Percentiles rank a stretch among this genome's conserved stretches.
Evolutionary conservation across 2,113 vertebrate genomes (phyloP).

Genomic region (Semnopithecus entellus): DNA sequence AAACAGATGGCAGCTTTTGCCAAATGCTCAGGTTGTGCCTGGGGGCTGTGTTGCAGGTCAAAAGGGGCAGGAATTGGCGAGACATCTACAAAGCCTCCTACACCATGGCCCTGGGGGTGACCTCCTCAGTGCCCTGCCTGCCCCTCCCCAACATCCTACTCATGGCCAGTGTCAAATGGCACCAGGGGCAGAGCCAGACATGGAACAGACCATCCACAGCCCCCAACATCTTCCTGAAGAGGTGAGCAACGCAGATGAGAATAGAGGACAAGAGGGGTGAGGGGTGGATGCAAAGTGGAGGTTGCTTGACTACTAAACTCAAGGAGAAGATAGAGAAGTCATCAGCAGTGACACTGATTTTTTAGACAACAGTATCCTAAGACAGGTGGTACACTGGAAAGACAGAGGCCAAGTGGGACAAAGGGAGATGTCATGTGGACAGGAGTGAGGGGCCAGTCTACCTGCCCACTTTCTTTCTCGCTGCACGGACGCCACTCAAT

Average conservation of each 20-base stretch:
- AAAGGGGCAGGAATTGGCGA: slow-evolving; percentile 69
- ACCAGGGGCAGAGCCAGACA: slow-evolving; percentile 58
- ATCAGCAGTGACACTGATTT: not conserved
- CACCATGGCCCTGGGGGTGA: slow-evolving; percentile 78
- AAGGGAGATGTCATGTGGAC: not conserved
- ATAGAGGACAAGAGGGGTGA: too few relatives aligned
- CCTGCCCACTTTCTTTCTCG: not conserved
- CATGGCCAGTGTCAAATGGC: slow-evolving; percentile 76
- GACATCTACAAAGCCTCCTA: slow-evolving; percentile 71
- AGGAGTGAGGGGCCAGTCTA: not conserved
- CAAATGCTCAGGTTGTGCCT: slow-evolving; percentile 21
- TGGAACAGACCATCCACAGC: slow-evolving; percentile 64
- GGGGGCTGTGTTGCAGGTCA: slow-evolving; percentile 76
- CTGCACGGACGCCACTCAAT: not conserved
- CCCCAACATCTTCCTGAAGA: slow-evolving; percentile 73
- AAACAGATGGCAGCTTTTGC: not conserved
- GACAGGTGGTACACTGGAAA: not conserved
- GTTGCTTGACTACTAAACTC: not conserved
- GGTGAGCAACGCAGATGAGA: slow-evolving; percentile 46
- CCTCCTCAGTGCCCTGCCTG: slow-evolving; percentile 80
- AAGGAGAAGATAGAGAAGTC: not conserved
- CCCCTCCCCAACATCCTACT: slow-evolving; percentile 83
- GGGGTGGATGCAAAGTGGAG: not conserved
- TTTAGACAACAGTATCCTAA: not conserved
- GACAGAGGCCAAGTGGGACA: not conserved